Percentiles rank a stretch among this genome's conserved stretches.
These are phyloP conservation scores for Streptopelia turtur DNA, from an alignment of 2,797 vertebrate genomes.

Conservation along the genomic window DNA sequence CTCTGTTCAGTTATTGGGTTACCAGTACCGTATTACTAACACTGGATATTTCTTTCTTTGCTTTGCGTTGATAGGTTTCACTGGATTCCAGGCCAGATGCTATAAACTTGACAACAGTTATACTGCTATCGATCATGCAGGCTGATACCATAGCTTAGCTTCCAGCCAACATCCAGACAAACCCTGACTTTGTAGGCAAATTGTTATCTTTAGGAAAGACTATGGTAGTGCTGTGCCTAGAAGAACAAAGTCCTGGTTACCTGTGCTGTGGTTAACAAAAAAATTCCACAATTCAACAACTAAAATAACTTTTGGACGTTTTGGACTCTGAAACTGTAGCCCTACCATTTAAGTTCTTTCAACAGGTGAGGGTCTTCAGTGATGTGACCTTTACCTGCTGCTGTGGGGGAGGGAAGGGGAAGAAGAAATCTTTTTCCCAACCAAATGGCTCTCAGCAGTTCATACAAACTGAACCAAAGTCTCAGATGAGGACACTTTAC, in stretches of 20 bases:
- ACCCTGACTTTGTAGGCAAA: background rate
- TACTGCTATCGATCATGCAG: background rate
- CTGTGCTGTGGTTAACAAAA: background rate
- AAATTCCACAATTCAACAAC: background rate
- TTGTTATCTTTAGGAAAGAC: background rate
- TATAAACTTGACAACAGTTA: background rate
- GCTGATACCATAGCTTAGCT: background rate
- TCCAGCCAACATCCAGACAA: background rate
- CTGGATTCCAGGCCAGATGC: background rate
- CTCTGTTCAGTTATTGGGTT: background rate
- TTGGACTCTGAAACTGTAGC: background rate
- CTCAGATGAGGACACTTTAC: background rate
- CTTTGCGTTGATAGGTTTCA: background rate
- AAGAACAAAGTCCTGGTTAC: background rate
- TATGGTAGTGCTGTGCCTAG: background rate
- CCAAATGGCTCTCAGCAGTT: background rate
- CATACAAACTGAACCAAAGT: background rate
- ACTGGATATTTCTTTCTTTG: background rate
- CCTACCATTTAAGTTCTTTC: background rate
- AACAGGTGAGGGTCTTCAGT: background rate
- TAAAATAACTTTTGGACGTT: background rate
- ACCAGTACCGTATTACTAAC: background rate
- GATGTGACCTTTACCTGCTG: background rate
- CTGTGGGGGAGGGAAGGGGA: background rate
- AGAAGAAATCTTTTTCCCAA: background rate